Evolutionary conservation across 1,140 invertebrate species (phyloP).

Genomic region (Diabrotica virgifera): DNA sequence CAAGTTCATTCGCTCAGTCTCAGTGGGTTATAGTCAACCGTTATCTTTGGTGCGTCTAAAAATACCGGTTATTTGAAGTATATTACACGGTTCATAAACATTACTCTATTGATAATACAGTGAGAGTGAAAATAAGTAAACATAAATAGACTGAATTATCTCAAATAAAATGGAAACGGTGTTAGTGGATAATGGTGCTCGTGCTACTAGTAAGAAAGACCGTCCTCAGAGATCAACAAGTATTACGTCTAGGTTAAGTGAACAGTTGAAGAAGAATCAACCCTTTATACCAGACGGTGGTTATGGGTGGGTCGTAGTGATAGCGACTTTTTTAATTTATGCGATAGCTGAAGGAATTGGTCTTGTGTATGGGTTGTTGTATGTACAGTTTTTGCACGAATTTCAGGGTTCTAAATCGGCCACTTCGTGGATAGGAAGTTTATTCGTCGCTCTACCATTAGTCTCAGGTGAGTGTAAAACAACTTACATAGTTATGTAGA

Average conservation of each 20-base stretch:
- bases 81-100: no score
- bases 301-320: constrained; percentile 88
- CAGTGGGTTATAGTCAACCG: no score
- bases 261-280: constrained; percentile 36
- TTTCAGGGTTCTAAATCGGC: constrained; percentile 78
- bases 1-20: no score
- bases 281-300: constrained; percentile 66
- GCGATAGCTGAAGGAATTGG: constrained; percentile 95
- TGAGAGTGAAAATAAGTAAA: no score
- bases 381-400: constrained; percentile 81
- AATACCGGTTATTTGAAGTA: no score
- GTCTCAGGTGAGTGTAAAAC: constrained; percentile 59
- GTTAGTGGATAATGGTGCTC: background rate
- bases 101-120: no score
- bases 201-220: background rate
- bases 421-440: constrained; percentile 83
- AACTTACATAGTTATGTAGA: background rate
- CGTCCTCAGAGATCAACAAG: background rate
- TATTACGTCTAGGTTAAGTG: background rate
- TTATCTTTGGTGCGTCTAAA: no score
- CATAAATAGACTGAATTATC: no score
- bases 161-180: background rate
- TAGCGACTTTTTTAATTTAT: constrained; percentile 79
- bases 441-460: constrained; percentile 85
- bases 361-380: constrained; percentile 89